A percentile compares a stretch with the other conserved stretches of the same genome.
Evolutionary conservation across 1,140 invertebrate species (phyloP).

Genomic region (Saccostrea cuccullata): DNA sequence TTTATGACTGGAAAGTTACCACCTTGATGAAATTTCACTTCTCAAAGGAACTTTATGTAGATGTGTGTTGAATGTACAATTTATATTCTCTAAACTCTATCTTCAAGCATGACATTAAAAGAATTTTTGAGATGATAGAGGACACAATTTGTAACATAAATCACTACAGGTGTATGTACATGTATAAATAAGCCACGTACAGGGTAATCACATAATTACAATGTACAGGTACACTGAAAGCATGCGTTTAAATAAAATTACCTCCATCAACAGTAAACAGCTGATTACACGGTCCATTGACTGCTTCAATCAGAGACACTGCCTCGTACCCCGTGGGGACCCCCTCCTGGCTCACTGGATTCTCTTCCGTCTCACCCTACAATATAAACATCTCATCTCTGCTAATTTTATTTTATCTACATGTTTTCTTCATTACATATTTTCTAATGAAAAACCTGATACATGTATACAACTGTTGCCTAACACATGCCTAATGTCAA

Average conservation of each 20-base stretch:
- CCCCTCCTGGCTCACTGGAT: constrained; percentile 83
- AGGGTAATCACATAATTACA: neutral
- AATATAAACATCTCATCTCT: constrained; percentile 4
- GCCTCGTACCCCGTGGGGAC: constrained; percentile 96
- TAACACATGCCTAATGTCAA: too few species aligned
- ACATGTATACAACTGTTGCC: neutral
- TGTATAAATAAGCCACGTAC: neutral
- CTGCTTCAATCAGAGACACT: constrained; percentile 96
- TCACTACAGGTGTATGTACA: too few species aligned
- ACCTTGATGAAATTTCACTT: too few species aligned
- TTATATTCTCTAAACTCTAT: too few species aligned
- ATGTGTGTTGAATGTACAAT: too few species aligned
- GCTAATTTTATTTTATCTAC: neutral
- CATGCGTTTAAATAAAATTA: neutral
- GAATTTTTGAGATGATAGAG: too few species aligned
- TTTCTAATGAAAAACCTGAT: neutral
- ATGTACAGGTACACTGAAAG: too few species aligned
- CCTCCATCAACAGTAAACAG: constrained; percentile 59
- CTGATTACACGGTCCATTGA: constrained; percentile 88
- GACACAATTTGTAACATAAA: too few species aligned
- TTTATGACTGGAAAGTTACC: too few species aligned
- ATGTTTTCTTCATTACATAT: neutral
- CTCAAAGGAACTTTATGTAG: too few species aligned
- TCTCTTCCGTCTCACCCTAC: constrained; percentile 67
- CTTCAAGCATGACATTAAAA: too few species aligned